Conservation (phyloP, 2,888 invertebrate genomes). For the Carpatolechia fugitivella region DNA sequence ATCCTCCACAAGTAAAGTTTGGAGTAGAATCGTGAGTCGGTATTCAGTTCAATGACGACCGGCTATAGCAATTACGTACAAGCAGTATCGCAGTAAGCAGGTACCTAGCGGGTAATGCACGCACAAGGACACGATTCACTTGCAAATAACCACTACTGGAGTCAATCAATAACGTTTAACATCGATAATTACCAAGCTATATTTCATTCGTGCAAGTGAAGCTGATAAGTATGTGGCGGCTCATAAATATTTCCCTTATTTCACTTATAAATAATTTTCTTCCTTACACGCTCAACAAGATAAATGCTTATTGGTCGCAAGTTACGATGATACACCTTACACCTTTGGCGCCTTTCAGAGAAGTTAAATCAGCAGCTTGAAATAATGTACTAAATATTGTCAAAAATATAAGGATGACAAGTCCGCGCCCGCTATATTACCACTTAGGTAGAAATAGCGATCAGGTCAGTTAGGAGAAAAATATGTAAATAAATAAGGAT, state of each 20-base stretch:
- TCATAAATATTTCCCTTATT: background rate
- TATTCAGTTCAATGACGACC: conserved; percentile 47
- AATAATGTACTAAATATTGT: too few relatives aligned
- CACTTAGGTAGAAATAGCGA: too few relatives aligned
- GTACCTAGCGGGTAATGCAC: background rate
- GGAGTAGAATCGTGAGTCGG: conserved; percentile 29
- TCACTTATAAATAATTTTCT: background rate
- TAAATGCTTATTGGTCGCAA: background rate
- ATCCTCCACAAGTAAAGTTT: conserved; percentile 10
- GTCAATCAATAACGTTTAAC: background rate
- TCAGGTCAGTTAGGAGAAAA: background rate
- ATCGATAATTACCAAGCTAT: background rate
- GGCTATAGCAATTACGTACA: conserved; percentile 15
- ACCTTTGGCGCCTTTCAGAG: background rate
- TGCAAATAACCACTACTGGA: background rate
- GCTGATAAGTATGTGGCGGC: background rate
- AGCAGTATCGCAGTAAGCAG: background rate
- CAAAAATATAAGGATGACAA: too few relatives aligned
- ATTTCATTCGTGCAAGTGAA: background rate
- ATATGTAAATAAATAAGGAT: background rate
- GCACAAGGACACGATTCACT: conserved; percentile 6
- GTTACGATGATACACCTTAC: conserved; percentile 7
- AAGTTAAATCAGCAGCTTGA: too few relatives aligned
- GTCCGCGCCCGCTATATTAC: too few relatives aligned
- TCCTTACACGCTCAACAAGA: background rate